Base-by-base conservation (phyloP, 2,797 vertebrate species). In the Hyperoplus lanceolatus region DNA sequence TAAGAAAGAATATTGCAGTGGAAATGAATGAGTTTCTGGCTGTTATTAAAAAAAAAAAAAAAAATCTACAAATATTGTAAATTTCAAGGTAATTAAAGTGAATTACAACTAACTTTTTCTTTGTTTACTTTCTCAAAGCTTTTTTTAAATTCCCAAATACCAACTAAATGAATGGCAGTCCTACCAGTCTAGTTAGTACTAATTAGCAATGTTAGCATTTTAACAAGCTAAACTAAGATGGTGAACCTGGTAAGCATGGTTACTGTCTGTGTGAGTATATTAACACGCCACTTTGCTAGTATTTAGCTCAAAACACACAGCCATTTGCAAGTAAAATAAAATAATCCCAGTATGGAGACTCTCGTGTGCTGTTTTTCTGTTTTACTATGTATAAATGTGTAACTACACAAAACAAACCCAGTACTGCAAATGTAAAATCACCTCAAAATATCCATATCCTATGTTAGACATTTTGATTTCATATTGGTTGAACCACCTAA, bases 401-500 rank as follows among this genome's bases (percentile, higher is more conserved):
- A 45, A 45, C 43, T 5, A 45, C 6, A 1, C 9, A 59, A 58
- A 58, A 49, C n/a, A 72, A 85, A 63, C 66, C 3, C 7, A 42
- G 1, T 59, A 6, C 39, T 58, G 12, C 0, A 39, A 10, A 58
- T 48, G 15, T 70, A 13, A 64, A 62, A 54, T 38, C 4, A 69
- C 11, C 41, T 13, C 5, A 75, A 4, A 66, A 55, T 48, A 4
- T 36, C 18, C 9, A 8, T 53, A 29, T 65, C 62, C 29, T 29
- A 57, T 16, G 3, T 15, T 55, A 42, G 53, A 62, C 63, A 14
- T 43, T 48, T 72, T 73, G 70, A 64, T 80, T 84, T 87, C 56
- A 61, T 73, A 46, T 81, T 81, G 79, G 73, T 84, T 82, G 36
- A 80, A 57, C 55, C 59, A 60, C 5, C 61, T 57, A 60, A 79